phyloP scores from a whole-genome alignment of 1,140 invertebrate species.

The Matsumurasca onukii region DNA sequence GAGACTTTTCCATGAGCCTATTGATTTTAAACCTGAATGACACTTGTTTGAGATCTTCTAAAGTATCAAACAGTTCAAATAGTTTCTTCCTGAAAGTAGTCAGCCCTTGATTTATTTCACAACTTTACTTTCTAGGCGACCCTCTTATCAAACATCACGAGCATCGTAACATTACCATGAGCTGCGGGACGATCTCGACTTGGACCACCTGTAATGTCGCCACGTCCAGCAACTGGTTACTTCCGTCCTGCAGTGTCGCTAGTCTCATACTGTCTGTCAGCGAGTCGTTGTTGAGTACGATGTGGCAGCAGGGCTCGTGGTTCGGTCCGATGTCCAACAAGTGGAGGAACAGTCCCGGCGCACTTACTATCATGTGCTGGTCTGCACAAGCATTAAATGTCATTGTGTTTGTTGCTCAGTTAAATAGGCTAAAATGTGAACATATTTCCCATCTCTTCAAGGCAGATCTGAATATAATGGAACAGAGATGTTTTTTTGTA shows the following conservation, averaged over 20 bases:
- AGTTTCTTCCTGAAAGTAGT: too few relatives aligned
- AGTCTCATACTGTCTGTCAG: constrained; percentile 6
- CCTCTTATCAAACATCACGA: too few relatives aligned
- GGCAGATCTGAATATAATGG: too few relatives aligned
- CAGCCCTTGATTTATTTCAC: too few relatives aligned
- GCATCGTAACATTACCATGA: too few relatives aligned
- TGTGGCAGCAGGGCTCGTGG: constrained; percentile 79
- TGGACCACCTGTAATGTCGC: constrained; percentile 69
- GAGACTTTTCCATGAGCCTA: too few relatives aligned
- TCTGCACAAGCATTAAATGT: constrained; percentile 51
- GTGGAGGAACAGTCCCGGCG: constrained; percentile 75
- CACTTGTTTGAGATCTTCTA: too few relatives aligned
- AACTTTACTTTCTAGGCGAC: too few relatives aligned
- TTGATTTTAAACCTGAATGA: too few relatives aligned
- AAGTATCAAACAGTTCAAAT: too few relatives aligned
- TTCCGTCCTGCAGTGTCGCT: constrained; percentile 24
- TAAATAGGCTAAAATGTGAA: not conserved
- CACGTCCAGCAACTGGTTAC: constrained; percentile 59
- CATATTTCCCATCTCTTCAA: too few relatives aligned
- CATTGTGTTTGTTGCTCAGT: not conserved
- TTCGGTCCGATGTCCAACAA: constrained; percentile 74
- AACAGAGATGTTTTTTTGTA: too few relatives aligned
- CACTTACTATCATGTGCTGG: constrained; percentile 74
- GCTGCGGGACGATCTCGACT: constrained; percentile 53
- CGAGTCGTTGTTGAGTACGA: constrained; percentile 49